A percentile compares a stretch with the other conserved stretches of the same genome.
Conservation (phyloP, 1,140 invertebrate genomes). For the Charaxes varanes region DNA sequence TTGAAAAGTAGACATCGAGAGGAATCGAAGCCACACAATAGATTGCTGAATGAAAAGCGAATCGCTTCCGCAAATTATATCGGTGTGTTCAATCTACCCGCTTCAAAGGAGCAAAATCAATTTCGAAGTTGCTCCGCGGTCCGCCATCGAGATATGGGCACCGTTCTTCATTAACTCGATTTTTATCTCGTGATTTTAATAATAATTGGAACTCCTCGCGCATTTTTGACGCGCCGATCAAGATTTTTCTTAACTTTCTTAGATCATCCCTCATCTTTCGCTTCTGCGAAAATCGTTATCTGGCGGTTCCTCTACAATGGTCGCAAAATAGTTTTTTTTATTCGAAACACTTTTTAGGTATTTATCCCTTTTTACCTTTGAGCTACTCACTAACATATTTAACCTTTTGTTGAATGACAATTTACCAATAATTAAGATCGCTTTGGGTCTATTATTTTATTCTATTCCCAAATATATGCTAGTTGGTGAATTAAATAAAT, state of each 20-base stretch:
- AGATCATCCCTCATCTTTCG: constrained; percentile 31
- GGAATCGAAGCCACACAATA: constrained; percentile 15
- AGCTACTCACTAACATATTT: too few relatives aligned
- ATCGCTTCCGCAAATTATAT: constrained; percentile 50
- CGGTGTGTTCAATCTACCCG: constrained; percentile 35
- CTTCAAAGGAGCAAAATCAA: constrained; percentile 62
- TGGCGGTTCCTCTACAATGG: constrained; percentile 7
- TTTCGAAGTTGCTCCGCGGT: constrained; percentile 49
- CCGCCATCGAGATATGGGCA: constrained; percentile 49
- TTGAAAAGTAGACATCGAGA: constrained; percentile 16
- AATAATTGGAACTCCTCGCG: constrained; percentile 58
- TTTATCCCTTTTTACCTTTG: too few relatives aligned
- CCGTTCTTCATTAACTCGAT: constrained; percentile 68
- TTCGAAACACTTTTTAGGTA: too few relatives aligned
- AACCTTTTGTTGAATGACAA: too few relatives aligned
- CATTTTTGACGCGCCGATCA: constrained; percentile 55
- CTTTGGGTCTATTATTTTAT: too few relatives aligned
- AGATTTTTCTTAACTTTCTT: constrained; percentile 43
- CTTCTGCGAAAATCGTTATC: constrained; percentile 29
- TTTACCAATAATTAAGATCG: too few relatives aligned
- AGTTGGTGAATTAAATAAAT: too few relatives aligned
- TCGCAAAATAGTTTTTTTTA: too few relatives aligned
- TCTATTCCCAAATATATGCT: too few relatives aligned
- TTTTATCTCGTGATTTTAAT: constrained; percentile 67
- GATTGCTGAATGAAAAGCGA: constrained; percentile 28